Base-by-base conservation (phyloP, 2,113 vertebrate genomes). In the Carassius auratus region DNA sequence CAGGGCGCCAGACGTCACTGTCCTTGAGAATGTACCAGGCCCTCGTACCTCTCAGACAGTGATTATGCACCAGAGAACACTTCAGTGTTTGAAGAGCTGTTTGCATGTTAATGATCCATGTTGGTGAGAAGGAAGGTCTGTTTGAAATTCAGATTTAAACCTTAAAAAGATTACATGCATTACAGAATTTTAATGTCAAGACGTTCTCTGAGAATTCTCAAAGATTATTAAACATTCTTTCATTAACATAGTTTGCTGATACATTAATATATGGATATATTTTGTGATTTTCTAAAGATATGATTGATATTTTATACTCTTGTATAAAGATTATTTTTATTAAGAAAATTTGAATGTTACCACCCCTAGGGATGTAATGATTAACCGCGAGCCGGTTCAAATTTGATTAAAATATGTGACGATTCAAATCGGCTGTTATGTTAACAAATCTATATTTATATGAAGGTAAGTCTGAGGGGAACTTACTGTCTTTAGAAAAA, bases 51-150 rank as follows among this genome's bases (percentile, higher is more conserved):
- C 76, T 76, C 69, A 66, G 55, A 79, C 26, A 50, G 30, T 84
- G 91, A 93, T 94, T 89, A 93, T 93, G 92, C 90, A 92, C 8
- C 7, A 17, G 38, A 26, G 84, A 92, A 91, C 87, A 86, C 87
- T 85, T 91, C 85, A 81, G 87, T 81, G 84, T 90, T 91, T 87
- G 87, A 91, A 90, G 90, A 82, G 19, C 5, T 0, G 33, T 86
- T 75, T 75, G 71, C 71, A 75, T 75, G 87, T 92, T 83, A 92
- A 91, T 91, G 86, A 92, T 92, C 92, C 74, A 90, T 55, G 45
- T 52, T 66, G 52, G 26, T 33, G 26, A 55, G 75, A 76, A 55
- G 55, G 36, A 71, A 42, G 68, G 4, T n/a, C 68, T n/a, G 68
- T 42, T 38, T 76, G 71, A 52, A 42, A 78, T 78, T 78, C 52